Evolutionary conservation across 2,797 vertebrate genomes (phyloP), one percentile per base, ranked within the genome.

Genomic region (Coendou prehensilis): DNA sequence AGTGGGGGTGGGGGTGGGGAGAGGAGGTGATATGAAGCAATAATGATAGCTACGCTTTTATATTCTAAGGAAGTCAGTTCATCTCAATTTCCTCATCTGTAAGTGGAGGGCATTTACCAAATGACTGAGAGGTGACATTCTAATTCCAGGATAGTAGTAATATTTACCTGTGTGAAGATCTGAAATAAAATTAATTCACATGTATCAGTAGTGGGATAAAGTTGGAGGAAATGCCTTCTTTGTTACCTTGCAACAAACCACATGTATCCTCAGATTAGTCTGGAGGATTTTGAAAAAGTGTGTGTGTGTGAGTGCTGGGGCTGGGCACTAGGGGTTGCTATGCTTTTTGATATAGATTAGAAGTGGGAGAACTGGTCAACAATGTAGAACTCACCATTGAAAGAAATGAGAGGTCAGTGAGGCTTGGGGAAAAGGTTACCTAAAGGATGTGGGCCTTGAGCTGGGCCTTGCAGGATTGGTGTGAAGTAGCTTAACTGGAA

Each of bases 111-210:
- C 61, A 56, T 92, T 96, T 78, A 71, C 28, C 7, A 81, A 88
- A 84, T 45, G 52, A 87, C 71, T 94, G 91, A 61, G 93, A 93
- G 52, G 30, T 56, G 37, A 69, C 20, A 18, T 89, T 93, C 64
- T 78, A 93, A 84, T 69, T 80, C 86, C 26, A 63, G 52, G 26
- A 73, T 23, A 82, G 14, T 47, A 52, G 59, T 82, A 56, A 94
- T 17, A 87, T 69, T 93, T 92, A 81, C 33, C 17, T 90, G 71
- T 37, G 54, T 54, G 37, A 82, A 94, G 37, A 85, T 37, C 23
- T 64, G 45, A 92, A 96, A 81, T 89, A 93, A 95, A 94, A 86
- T 93, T 26, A 96, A 95, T 61, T 93, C 45, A 54, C 4, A 41
- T 50, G 1, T 52, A 45, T 87, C 26, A 45, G 6, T 5, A 3